Percentiles rank a stretch among this genome's conserved stretches.
Conservation (phyloP, 53 echinoderm and acorn worm genomes). For the Stichopus horrens region DNA sequence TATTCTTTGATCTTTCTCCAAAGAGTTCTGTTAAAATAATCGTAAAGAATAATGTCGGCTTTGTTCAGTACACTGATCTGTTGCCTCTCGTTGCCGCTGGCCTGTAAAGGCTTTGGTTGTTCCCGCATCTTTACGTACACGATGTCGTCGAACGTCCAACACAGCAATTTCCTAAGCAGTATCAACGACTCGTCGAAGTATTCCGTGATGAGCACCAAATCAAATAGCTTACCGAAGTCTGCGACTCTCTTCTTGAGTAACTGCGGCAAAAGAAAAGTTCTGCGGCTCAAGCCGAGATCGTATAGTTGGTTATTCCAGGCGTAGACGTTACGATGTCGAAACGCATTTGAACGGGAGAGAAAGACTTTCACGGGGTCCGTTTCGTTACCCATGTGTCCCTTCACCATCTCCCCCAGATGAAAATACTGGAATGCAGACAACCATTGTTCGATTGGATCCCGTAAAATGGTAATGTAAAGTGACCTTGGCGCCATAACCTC, state of each 20-base stretch:
- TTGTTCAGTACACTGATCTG: constrained; percentile 56
- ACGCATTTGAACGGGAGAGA: constrained; percentile 41
- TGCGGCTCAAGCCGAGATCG: constrained; percentile 59
- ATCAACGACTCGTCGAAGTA: constrained; percentile 70
- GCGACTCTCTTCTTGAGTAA: constrained; percentile 47
- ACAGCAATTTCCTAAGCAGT: constrained; percentile 50
- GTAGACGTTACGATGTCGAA: constrained; percentile 47
- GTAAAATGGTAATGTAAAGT: constrained; percentile 58
- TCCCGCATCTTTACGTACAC: constrained; percentile 60
- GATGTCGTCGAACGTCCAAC: constrained; percentile 66
- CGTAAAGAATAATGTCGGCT: constrained; percentile 57
- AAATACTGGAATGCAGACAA: constrained; percentile 64
- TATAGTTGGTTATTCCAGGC: constrained; percentile 63
- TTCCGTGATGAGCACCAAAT: constrained; percentile 65
- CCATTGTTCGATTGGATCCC: constrained; percentile 59
- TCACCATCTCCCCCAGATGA: constrained; percentile 40
- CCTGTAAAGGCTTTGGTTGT: constrained; percentile 40
- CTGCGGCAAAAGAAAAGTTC: constrained; percentile 26
- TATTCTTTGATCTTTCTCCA: constrained; percentile 62
- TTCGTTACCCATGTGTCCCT: background rate
- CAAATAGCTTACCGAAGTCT: constrained; percentile 43
- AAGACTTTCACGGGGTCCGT: constrained; percentile 44
- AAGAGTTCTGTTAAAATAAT: constrained; percentile 58
- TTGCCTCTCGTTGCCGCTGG: constrained; percentile 12
- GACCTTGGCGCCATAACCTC: constrained; percentile 59